Evolutionary conservation across 2,888 invertebrate species (phyloP).

Genomic region (Lasius fuliginosus): DNA sequence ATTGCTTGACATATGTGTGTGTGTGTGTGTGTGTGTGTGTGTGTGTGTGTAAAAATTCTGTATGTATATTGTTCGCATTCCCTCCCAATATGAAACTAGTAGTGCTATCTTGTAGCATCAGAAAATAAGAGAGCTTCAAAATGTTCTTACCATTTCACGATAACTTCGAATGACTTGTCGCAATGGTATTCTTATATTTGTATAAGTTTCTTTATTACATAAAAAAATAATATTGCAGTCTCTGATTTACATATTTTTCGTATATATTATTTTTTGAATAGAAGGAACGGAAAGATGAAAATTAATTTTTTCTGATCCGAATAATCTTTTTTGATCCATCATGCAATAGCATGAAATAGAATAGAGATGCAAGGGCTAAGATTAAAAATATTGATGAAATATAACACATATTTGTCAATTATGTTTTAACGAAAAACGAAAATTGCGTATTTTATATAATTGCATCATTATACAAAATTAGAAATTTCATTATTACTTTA

Average conservation of each 20-base stretch:
- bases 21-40: not conserved
- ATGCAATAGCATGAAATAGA: not conserved
- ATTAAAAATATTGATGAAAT: not conserved
- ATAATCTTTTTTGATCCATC: not conserved
- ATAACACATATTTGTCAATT: not conserved
- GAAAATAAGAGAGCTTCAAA: slow-evolving; percentile 5
- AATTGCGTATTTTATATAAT: not conserved
- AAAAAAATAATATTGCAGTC: not conserved
- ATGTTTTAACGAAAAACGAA: not conserved
- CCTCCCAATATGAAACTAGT: not conserved
- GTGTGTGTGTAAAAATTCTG: not conserved
- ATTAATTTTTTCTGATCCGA: not conserved
- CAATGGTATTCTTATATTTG: not conserved
- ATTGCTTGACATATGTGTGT: not conserved
- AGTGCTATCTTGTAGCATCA: not conserved
- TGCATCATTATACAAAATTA: not conserved
- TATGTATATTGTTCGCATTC: not conserved
- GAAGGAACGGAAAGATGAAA: not conserved
- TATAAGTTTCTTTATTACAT: not conserved
- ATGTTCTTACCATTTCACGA: not conserved
- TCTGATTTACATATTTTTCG: not conserved
- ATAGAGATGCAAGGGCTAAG: too few species aligned
- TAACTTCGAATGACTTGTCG: not conserved
- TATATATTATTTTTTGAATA: not conserved
- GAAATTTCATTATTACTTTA: not conserved